Base-by-base conservation (phyloP, 37 sponge, comb jelly and placozoan species). In the Bolinopsis microptera region DNA sequence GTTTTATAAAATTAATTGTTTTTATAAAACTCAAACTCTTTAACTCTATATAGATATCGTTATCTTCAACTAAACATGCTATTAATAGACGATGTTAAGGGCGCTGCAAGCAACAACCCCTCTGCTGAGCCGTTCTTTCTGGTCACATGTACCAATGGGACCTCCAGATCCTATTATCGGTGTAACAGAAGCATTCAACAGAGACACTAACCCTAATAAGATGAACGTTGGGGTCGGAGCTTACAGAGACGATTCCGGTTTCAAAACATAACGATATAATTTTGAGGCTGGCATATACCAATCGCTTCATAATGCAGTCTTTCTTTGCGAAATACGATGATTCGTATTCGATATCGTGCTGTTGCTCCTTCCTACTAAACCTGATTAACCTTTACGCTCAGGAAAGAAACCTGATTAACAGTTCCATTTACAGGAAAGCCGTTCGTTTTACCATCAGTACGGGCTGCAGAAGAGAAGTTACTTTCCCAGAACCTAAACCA, bases 151-250 rank as follows among this genome's bases (percentile, higher is more conserved):
- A 0, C 92, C 92, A 27, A 76, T 95, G 67, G 95, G 97, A 0
- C 99, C 99, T 0, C 97, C 97, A 9, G 99, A 98, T 93, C 94
- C 95, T 21, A 97, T 97, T 5, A 95, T 98, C 83, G 99, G 99
- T 0, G 93, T 98, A 41, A 95, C 96, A 48, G 99, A 98, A 61
- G 96, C 97, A 32, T 96, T 93, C 95, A 95, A 97, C 68, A 93
- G 96, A 13, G 99, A 98, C 83, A 34, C 95, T n/a, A 95, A 97
- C 70, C 95, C 97, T 0, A 94, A 95, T 32, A 98, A 98, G 72
- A 94, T 97, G 83, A 97, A 92, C 69, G 95, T 98, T 18, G 96
- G 94, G 9, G 95, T 96, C 0, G 99, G 99, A 0, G 96, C 97
- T 0, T 98, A 98, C 82, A 92, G 96, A 32, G 96, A 97, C 39